These are phyloP conservation scores for Drosophila baimaii DNA, from an alignment of 1,140 invertebrate species.

Conservation along the genomic window DNA sequence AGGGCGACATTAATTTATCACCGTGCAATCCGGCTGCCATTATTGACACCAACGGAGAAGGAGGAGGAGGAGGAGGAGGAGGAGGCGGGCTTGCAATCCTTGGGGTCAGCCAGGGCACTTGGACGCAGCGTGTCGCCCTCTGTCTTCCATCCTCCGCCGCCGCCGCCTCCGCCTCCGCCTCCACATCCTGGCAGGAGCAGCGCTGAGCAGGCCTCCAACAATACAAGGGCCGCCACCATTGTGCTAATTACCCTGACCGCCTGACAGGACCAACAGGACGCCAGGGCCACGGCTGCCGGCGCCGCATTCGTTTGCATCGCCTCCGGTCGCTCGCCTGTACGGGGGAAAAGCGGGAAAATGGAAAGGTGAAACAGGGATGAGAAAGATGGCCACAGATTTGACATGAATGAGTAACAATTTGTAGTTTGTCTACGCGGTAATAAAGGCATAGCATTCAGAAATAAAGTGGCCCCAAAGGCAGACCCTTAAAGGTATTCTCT, in stretches of 20 bases:
- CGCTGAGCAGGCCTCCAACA: slow-evolving; percentile 74
- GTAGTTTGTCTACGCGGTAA: slow-evolving; percentile 41
- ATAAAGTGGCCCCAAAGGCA: neutral
- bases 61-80: too few relatives aligned
- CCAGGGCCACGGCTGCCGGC: slow-evolving; percentile 68
- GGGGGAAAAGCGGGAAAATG: slow-evolving; percentile 44
- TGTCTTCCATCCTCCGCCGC: too few relatives aligned
- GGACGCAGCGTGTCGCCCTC: neutral
- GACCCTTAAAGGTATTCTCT: neutral
- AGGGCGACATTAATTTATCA: slow-evolving; percentile 74
- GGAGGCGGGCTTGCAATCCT: slow-evolving; percentile 8
- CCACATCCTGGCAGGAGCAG: slow-evolving; percentile 54
- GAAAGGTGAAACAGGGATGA: slow-evolving; percentile 30
- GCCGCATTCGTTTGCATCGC: slow-evolving; percentile 84
- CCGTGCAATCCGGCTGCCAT: slow-evolving; percentile 65
- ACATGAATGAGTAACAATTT: slow-evolving; percentile 76
- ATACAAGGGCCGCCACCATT: slow-evolving; percentile 77
- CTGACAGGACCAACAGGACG: slow-evolving; percentile 69
- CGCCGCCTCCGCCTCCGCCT: too few relatives aligned
- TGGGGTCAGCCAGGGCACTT: slow-evolving; percentile 23
- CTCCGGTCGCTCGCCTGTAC: slow-evolving; percentile 81
- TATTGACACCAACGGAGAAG: slow-evolving; percentile 57
- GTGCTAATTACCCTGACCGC: slow-evolving; percentile 83
- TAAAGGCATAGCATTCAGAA: slow-evolving; percentile 10
- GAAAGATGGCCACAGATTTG: slow-evolving; percentile 44